A percentile compares a stretch with the other conserved stretches of the same genome.
Evolutionary conservation across 1,140 invertebrate genomes (phyloP).

Genomic region (Acromyrmex heyeri): DNA sequence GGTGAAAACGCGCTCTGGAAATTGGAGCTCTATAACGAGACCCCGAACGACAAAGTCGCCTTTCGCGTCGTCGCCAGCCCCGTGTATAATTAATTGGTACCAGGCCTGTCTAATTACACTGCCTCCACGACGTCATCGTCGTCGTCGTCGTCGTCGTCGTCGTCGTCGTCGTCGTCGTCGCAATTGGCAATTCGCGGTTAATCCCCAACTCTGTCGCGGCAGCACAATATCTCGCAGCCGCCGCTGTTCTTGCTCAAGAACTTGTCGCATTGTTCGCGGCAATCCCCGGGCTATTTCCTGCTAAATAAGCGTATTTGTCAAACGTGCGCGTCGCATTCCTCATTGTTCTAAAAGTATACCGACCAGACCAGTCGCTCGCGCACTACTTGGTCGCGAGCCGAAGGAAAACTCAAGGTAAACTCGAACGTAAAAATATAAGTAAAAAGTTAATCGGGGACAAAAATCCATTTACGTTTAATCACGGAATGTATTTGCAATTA

Average conservation of each 20-base stretch:
- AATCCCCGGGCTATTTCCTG: slow-evolving; percentile 30
- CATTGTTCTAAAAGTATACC: slow-evolving; percentile 34
- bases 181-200: slow-evolving; percentile 51
- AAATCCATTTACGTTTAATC: not conserved
- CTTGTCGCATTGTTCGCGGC: not conserved
- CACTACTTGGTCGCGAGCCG: not conserved
- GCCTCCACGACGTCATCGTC: slow-evolving; percentile 26
- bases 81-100: slow-evolving; percentile 56
- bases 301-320: slow-evolving; percentile 37
- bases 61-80: slow-evolving; percentile 23
- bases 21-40: slow-evolving; percentile 39
- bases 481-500: not conserved
- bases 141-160: slow-evolving; percentile 19
- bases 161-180: slow-evolving; percentile 28
- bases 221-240: slow-evolving; percentile 18
- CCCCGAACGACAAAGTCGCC: slow-evolving; percentile 45
- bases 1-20: slow-evolving; percentile 7
- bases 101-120: slow-evolving; percentile 46
- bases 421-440: not conserved
- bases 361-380: not conserved
- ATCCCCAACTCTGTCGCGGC: slow-evolving; percentile 7
- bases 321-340: slow-evolving; percentile 23
- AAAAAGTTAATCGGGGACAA: not conserved
- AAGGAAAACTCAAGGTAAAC: not conserved
- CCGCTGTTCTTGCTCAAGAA: not conserved